Conservation (phyloP, 1,140 invertebrate species). For the Mizuhopecten yessoensis region DNA sequence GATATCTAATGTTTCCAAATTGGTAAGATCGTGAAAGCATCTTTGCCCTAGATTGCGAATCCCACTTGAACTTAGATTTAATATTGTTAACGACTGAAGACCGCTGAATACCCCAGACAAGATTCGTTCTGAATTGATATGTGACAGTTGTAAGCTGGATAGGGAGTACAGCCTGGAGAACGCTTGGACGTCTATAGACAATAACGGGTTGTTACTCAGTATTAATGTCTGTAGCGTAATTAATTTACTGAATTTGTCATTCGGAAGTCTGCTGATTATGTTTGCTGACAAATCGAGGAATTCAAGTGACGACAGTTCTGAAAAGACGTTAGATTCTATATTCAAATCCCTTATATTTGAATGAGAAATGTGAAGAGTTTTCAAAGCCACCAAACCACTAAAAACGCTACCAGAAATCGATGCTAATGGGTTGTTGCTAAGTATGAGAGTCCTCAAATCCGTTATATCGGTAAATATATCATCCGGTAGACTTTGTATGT, state of each 20-base stretch:
- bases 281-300: slow-evolving; percentile 44
- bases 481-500: not conserved
- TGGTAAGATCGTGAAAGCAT: not conserved
- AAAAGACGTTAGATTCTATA: slow-evolving; percentile 45
- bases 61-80: slow-evolving; percentile 49
- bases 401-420: not conserved
- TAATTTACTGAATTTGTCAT: not conserved
- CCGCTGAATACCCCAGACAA: not conserved
- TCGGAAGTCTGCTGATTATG: not conserved
- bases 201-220: not conserved
- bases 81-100: slow-evolving; percentile 23
- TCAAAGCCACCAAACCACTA: not conserved
- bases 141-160: slow-evolving; percentile 33
- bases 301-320: slow-evolving; percentile 44
- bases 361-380: not conserved
- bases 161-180: slow-evolving; percentile 41
- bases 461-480: not conserved
- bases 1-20: not conserved
- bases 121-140: slow-evolving; percentile 40
- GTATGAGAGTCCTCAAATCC: not conserved
- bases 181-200: not conserved
- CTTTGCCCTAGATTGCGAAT: not conserved
- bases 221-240: not conserved
- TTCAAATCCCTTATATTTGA: not conserved
- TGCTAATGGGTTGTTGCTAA: not conserved